Evolutionary conservation across 2,888 invertebrate genomes (phyloP).

Genomic region (Nebria salina): DNA sequence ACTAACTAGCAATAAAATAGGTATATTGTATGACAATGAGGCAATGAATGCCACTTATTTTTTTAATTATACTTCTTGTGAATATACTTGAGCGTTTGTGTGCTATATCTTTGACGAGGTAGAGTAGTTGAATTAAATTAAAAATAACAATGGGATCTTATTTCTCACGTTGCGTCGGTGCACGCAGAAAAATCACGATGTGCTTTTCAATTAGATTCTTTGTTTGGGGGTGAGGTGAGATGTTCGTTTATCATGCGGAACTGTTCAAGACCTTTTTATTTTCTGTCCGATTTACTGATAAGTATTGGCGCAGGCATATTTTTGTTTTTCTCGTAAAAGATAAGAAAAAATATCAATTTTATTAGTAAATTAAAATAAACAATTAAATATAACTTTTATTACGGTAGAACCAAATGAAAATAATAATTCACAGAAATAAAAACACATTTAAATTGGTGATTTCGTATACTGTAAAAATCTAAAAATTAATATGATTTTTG

Average conservation of each 20-base stretch:
- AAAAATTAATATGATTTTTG: too few relatives aligned
- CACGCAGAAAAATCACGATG: constrained; percentile 29
- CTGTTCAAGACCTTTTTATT: background rate
- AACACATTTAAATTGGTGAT: too few relatives aligned
- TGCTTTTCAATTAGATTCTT: constrained; percentile 40
- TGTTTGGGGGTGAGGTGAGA: background rate
- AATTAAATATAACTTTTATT: too few relatives aligned
- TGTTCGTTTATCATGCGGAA: background rate
- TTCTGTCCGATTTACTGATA: too few relatives aligned
- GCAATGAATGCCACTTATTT: background rate
- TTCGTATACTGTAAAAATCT: too few relatives aligned
- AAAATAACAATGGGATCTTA: constrained; percentile 47
- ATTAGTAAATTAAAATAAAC: too few relatives aligned
- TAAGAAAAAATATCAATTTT: too few relatives aligned
- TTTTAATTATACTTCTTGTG: constrained; percentile 40
- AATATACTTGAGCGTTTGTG: constrained; percentile 5
- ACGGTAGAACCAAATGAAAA: too few relatives aligned
- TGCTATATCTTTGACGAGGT: constrained; percentile 30
- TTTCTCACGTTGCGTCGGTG: constrained; percentile 40
- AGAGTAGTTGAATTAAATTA: constrained; percentile 46
- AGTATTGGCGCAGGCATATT: too few relatives aligned
- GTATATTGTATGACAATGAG: background rate
- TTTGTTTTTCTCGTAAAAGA: too few relatives aligned
- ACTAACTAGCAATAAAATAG: background rate
- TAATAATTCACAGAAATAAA: too few relatives aligned